phyloP scores from a whole-genome alignment of 2,797 vertebrate species.

The Myoxocephalus aenaeus region DNA sequence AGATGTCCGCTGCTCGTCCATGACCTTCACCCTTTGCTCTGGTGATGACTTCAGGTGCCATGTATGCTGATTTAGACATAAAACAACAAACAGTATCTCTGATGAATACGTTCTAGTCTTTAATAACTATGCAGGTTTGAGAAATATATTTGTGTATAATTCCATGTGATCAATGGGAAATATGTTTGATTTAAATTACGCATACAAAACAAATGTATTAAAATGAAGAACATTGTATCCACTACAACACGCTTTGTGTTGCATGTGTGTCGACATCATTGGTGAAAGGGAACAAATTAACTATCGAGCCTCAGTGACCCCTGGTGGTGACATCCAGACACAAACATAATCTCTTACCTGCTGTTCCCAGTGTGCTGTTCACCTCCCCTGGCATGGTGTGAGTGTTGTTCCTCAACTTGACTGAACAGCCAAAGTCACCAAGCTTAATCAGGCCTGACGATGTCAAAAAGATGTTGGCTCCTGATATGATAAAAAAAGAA shows the following conservation, averaged over 20 bases:
- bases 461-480: constrained; percentile 98
- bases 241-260: too few species aligned
- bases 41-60: constrained; percentile 99
- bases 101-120: too few species aligned
- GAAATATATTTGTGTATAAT: neutral
- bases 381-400: constrained; percentile 99
- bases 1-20: constrained; percentile 96
- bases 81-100: too few species aligned
- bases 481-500: constrained; percentile 71
- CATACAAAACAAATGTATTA: neutral
- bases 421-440: constrained; percentile 98
- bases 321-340: constrained; percentile 22
- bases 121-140: neutral
- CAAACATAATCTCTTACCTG: constrained; percentile 83
- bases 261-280: neutral
- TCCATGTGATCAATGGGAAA: neutral
- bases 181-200: neutral
- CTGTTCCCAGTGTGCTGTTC: constrained; percentile 98
- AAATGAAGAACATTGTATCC: neutral
- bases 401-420: constrained; percentile 97
- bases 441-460: constrained; percentile 97
- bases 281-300: neutral
- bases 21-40: constrained; percentile 98
- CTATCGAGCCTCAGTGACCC: constrained; percentile 29
- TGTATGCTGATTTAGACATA: constrained; percentile 87